A percentile compares a stretch with the other conserved stretches of the same genome.
These are phyloP conservation scores for Pyralis farinalis DNA, from an alignment of 2,888 invertebrate species.

Conservation along the genomic window DNA sequence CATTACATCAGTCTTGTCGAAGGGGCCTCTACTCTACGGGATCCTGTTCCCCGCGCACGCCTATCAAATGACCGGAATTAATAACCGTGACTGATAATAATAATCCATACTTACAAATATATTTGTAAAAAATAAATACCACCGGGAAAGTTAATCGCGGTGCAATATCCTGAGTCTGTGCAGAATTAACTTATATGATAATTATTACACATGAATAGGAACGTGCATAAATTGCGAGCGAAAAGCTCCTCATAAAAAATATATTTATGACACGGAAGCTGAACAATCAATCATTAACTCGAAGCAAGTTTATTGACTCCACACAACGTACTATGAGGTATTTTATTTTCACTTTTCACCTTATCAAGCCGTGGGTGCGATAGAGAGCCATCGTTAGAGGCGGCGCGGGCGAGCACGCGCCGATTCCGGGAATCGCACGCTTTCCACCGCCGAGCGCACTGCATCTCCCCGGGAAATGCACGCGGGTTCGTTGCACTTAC, in stretches of 20 bases:
- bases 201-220: too few species aligned
- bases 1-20: too few species aligned
- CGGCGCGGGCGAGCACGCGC: conserved; percentile 28
- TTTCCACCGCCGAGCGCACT: conserved; percentile 60
- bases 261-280: background rate
- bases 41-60: too few species aligned
- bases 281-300: conserved; percentile 1
- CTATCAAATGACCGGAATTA: too few species aligned
- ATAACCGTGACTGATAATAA: too few species aligned
- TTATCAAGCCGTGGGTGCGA: conserved; percentile 36
- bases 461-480: conserved; percentile 77
- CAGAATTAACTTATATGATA: too few species aligned
- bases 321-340: conserved; percentile 13
- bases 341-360: conserved; percentile 69
- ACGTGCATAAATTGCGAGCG: conserved; percentile 8
- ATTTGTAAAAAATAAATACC: too few species aligned
- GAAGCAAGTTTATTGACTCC: conserved; percentile 1
- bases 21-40: too few species aligned
- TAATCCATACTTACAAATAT: too few species aligned
- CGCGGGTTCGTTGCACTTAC: conserved; percentile 78
- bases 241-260: conserved; percentile 5
- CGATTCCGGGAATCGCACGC: conserved; percentile 71
- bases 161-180: too few species aligned
- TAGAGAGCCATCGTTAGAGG: conserved; percentile 41
- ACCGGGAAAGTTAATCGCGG: too few species aligned